phyloP scores from a whole-genome alignment of 1,140 invertebrate species.

The Drepana arcuata region DNA sequence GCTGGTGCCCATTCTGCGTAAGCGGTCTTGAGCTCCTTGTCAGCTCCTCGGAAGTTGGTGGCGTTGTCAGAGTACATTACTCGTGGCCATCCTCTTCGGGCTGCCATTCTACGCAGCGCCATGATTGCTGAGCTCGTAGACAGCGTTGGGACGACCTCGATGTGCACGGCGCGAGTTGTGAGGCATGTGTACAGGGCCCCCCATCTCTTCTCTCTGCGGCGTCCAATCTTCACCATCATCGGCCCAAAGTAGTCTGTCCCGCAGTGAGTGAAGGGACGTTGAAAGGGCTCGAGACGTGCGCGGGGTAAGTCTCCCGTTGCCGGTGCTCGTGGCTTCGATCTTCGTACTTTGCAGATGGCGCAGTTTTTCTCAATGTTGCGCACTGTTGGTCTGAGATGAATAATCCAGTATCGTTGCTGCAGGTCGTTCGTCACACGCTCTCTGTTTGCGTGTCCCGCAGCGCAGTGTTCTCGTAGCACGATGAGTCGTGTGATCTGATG shows the following conservation, averaged over 20 bases:
- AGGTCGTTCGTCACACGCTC: slow-evolving; percentile 9
- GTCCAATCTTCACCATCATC: slow-evolving; percentile 14
- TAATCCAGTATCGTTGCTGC: slow-evolving; percentile 6
- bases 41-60: slow-evolving; percentile 40
- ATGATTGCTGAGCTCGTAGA: slow-evolving; percentile 43
- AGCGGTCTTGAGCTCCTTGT: slow-evolving; percentile 6
- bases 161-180: slow-evolving; percentile 22
- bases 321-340: slow-evolving; percentile 1
- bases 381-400: slow-evolving; percentile 2
- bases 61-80: slow-evolving; percentile 46
- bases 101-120: slow-evolving; percentile 48
- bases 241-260: slow-evolving; percentile 35
- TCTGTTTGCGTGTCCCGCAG: slow-evolving; percentile 6
- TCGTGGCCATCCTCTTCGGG: slow-evolving; percentile 28
- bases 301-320: slow-evolving; percentile 8
- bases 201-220: neutral
- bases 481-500: no score
- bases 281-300: slow-evolving; percentile 1
- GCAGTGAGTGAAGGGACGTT: slow-evolving; percentile 5
- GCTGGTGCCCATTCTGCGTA: neutral
- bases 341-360: neutral
- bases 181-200: slow-evolving; percentile 47
- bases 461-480: no score
- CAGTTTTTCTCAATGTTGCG: neutral
- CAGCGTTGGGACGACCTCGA: slow-evolving; percentile 36